Conservation (phyloP, 2,888 invertebrate species). For the Strigamia maritima region DNA sequence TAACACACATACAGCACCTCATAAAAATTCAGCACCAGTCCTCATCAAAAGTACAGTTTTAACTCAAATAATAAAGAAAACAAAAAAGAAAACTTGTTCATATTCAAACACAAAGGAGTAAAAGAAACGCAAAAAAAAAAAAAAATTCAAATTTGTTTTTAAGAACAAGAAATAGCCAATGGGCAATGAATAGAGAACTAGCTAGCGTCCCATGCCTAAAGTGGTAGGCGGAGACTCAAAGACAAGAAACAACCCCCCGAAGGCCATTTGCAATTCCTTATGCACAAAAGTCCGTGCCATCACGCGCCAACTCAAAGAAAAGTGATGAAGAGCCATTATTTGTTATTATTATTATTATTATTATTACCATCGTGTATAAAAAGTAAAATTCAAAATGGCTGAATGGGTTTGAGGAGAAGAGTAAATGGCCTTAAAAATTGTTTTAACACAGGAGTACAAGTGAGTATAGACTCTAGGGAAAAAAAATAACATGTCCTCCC, state of each 20-base stretch:
- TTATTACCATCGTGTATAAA: not conserved
- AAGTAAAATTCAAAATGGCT: slow-evolving; percentile 7
- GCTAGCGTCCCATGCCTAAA: slow-evolving; percentile 22
- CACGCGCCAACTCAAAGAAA: slow-evolving; percentile 20
- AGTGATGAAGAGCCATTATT: slow-evolving; percentile 24
- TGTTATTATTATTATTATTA: slow-evolving; percentile 7
- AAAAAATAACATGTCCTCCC: not conserved
- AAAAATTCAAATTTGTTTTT: not conserved
- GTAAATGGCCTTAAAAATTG: not conserved
- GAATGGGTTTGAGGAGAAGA: not conserved
- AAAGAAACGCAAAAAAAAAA: not conserved
- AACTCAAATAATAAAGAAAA: slow-evolving; percentile 11
- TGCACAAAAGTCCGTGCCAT: slow-evolving; percentile 20
- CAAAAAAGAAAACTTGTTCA: slow-evolving; percentile 11
- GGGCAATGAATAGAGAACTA: slow-evolving; percentile 24
- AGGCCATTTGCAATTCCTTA: slow-evolving; percentile 27
- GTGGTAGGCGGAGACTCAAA: slow-evolving; percentile 9
- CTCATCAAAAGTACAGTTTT: slow-evolving; percentile 5
- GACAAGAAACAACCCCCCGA: slow-evolving; percentile 11
- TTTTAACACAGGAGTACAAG: not conserved
- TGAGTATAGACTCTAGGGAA: not conserved
- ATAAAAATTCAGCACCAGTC: slow-evolving; percentile 15
- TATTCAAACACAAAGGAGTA: not conserved
- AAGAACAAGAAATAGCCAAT: slow-evolving; percentile 17
- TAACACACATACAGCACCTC: not conserved